Base-by-base conservation (phyloP, 2,888 invertebrate genomes). In the Athrips mouffetella region DNA sequence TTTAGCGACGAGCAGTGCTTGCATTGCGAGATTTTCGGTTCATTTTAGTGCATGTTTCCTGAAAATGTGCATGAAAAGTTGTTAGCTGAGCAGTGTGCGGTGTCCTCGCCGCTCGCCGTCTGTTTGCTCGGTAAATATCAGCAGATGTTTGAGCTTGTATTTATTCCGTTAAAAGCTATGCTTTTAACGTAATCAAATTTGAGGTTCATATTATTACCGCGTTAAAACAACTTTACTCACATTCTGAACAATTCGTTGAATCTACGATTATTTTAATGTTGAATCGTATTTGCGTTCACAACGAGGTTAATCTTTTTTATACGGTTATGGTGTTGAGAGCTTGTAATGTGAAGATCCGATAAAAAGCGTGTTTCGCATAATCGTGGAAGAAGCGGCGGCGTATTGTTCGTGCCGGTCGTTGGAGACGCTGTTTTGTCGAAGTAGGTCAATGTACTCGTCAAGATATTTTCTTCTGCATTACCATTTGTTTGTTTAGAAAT, bases 381-480 rank as follows among this genome's bases (percentile, higher is more conserved):
- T 49, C 47, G 30, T 53, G 41, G 45, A 53, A 52, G 50, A 49
- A 46, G 44, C 21, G 37, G n/a, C 31, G 5, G 40, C 44, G 31
- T 59, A 63, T 67, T 65, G 63, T 65, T 68, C 65, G 69, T 70
- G 71, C 62, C 66, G 67, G 63, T 67, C 54, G 63, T 48, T 59
- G 59, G 57, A 63, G 58, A 63, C 52, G 60, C 54, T 63, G 53
- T 58, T 60, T 61, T 59, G 54, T 57, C 58, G 53, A 78, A 74
- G 72, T 82, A 59, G 76, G 80, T 73, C 76, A 77, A 68, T 58
- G 73, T 67, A 76, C 73, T 65, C 65, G 60, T 60, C 54, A 60
- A 70, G 65, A 67, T 65, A 67, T 71, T 74, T 78, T 78, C 67
- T 68, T 65, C 58, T 59, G 60, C 50, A 49, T 53, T 57, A 62